A percentile compares a stretch with the other conserved stretches of the same genome.
phyloP scores from a whole-genome alignment of 2,113 vertebrate species.

The Phyllostomus discolor region DNA sequence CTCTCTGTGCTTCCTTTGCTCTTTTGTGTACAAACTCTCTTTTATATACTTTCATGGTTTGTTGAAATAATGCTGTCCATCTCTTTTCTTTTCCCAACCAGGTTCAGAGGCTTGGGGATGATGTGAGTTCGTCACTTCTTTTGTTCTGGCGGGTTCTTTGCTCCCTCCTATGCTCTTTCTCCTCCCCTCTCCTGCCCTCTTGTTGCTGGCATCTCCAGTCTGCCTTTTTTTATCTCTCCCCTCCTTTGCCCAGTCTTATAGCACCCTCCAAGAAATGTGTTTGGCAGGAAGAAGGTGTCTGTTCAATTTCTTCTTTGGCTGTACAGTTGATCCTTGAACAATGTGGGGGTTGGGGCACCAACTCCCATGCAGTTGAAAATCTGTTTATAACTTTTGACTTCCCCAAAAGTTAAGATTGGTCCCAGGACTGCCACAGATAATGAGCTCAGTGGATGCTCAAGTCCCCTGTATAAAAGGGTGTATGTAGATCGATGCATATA shows the following conservation, averaged over 20 bases:
- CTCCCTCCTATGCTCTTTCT: not conserved
- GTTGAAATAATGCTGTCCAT: not conserved
- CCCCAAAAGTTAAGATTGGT: not conserved
- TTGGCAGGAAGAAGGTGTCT: not conserved
- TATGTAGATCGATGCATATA: not conserved
- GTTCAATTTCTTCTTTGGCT: not conserved
- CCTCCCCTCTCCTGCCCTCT: not conserved
- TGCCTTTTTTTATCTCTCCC: not conserved
- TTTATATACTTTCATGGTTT: not conserved
- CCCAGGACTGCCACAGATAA: not conserved
- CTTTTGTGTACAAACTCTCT: not conserved
- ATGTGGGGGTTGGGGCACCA: too few relatives aligned
- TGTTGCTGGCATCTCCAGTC: not conserved
- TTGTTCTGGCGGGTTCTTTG: not conserved
- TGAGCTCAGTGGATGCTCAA: not conserved
- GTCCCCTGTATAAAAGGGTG: not conserved
- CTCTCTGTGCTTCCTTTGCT: not conserved
- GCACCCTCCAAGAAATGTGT: not conserved
- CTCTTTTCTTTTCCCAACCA: not conserved
- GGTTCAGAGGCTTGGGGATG: not conserved
- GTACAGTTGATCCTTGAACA: not conserved
- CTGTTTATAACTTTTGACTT: not conserved
- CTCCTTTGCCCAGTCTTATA: not conserved
- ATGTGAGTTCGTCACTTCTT: not conserved
- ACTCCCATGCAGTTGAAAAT: not conserved